phyloP scores from a whole-genome alignment of 2,113 vertebrate species.

The Engraulis encrasicolus region DNA sequence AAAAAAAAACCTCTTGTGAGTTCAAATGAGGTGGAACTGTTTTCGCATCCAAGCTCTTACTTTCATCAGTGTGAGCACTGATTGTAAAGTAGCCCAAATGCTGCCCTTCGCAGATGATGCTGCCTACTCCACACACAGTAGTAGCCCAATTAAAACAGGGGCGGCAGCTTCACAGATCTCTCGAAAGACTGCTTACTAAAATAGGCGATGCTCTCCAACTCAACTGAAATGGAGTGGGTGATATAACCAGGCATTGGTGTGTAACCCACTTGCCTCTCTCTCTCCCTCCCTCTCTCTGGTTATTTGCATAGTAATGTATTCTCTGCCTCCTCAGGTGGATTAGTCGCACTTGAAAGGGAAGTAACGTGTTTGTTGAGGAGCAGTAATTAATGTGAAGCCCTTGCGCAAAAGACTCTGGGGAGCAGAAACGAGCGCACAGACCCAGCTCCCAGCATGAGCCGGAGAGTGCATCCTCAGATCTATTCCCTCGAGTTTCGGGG shows the following conservation, averaged over 20 bases:
- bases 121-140: no score
- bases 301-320: neutral
- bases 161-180: no score
- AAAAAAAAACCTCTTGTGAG: no score
- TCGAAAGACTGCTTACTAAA: neutral
- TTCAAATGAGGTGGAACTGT: no score
- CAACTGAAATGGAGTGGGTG: neutral
- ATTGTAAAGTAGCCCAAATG: no score
- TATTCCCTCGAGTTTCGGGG: neutral
- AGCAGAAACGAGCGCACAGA: neutral
- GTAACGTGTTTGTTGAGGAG: neutral
- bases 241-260: neutral
- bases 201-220: neutral
- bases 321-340: constrained; percentile 7
- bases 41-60: no score
- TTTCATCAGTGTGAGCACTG: no score
- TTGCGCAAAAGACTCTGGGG: neutral
- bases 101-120: no score
- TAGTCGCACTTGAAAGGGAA: constrained; percentile 12
- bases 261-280: neutral
- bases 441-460: no score
- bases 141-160: no score
- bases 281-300: neutral
- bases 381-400: constrained; percentile 10
- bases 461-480: constrained; percentile 7